Base-by-base conservation (phyloP, 2,888 invertebrate species). In the Digitonthophagus gazella region DNA sequence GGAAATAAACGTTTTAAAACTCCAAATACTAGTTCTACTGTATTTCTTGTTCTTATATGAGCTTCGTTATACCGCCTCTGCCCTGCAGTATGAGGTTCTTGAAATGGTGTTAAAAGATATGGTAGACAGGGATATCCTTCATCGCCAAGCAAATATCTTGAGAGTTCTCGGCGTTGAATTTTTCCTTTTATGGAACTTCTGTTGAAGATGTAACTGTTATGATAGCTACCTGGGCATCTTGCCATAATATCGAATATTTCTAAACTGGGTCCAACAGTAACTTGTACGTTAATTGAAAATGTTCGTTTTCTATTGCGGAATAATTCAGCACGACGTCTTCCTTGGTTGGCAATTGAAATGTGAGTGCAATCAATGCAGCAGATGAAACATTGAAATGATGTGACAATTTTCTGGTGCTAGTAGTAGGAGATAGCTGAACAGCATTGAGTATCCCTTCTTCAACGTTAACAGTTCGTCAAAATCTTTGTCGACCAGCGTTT, bases 21-120 rank as follows among this genome's bases (percentile, higher is more conserved):
- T 22, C 71, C 73, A 71, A 73, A 72, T 1, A 58, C 8, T 14
- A 71, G 20, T 69, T 72, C 74, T 22, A 74, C 64, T 64, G 57
- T 67, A 69, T 76, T 77, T 54, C 78, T 70, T 4, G 78, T 78
- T 64, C n/a, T n/a, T n/a, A n/a, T n/a, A n/a, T n/a, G n/a, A n/a
- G n/a, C n/a, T n/a, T n/a, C 72, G 65, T 15, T 18, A 58, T 55
- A 66, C 4, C 56, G 22, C 8, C 55, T 15, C 14, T 65, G 55
- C 19, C 16, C 65, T 56, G 54, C 6, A 15, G 55, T 66, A 5
- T 15, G 15, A n/a, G 58, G 22, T 15, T 56, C 20, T 11, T n/a
- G 15, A 19, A 57, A 58, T n/a, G 58, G 58, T n/a, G 66, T 66
- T 2, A 66, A 57, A 20, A 66, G 22, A 28, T 66, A 66, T 11